These are phyloP conservation scores for Crotalus horridus DNA, from an alignment of 2,113 vertebrate genomes.

Conservation along the genomic window DNA sequence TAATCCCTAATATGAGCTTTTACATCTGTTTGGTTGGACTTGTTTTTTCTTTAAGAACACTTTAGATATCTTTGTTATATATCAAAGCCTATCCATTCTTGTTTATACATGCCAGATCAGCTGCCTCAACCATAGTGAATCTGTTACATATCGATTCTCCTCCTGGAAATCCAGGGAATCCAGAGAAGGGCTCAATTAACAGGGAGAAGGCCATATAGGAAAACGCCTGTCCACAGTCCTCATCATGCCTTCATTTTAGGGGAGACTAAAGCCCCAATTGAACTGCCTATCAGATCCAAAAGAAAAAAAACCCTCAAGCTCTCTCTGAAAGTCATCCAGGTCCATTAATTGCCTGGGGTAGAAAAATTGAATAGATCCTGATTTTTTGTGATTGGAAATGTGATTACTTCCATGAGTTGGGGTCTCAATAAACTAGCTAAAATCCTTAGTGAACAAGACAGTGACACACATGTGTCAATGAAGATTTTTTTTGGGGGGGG, in stretches of 20 bases:
- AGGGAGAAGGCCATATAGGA: background rate
- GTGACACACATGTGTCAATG: background rate
- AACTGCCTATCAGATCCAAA: background rate
- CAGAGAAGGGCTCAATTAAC: background rate
- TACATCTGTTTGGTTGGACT: background rate
- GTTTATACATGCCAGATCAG: background rate
- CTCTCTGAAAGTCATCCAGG: background rate
- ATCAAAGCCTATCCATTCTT: background rate
- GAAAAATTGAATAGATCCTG: background rate
- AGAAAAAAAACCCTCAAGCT: background rate
- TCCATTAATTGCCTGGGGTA: background rate
- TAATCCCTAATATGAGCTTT: background rate
- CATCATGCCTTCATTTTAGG: background rate
- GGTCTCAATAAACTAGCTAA: background rate
- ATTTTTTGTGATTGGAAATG: background rate
- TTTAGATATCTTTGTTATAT: background rate
- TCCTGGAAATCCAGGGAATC: background rate
- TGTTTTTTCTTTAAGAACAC: background rate
- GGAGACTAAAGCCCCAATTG: background rate
- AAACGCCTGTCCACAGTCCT: background rate
- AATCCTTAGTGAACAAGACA: background rate
- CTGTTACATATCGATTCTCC: background rate
- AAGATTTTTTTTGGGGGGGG: background rate
- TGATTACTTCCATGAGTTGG: background rate
- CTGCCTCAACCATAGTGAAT: background rate